phyloP scores from a whole-genome alignment of 2,888 invertebrate genomes.

The Eurois occulta region DNA sequence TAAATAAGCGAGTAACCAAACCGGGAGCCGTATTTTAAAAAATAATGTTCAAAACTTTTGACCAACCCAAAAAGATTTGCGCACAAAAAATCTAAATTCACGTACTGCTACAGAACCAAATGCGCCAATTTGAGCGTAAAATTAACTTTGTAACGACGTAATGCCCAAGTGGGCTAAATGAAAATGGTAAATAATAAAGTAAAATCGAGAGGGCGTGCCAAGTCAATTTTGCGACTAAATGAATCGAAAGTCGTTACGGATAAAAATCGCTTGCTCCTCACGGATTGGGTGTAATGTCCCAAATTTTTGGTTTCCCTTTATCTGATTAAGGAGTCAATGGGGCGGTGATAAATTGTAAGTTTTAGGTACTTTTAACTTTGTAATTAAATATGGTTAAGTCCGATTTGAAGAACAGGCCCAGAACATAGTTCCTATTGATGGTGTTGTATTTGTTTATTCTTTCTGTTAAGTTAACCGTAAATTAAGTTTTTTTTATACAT shows the following conservation, averaged over 20 bases:
- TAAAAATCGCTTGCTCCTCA: slow-evolving; percentile 65
- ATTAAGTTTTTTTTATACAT: no score
- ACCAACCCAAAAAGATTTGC: slow-evolving; percentile 57
- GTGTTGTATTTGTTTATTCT: no score
- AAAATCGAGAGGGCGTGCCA: slow-evolving; percentile 73
- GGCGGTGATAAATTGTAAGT: slow-evolving; percentile 51
- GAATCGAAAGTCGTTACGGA: slow-evolving; percentile 75
- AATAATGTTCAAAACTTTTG: slow-evolving; percentile 61
- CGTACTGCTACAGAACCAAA: slow-evolving; percentile 54
- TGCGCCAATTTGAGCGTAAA: slow-evolving; percentile 68
- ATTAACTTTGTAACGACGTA: slow-evolving; percentile 70
- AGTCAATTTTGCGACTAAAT: slow-evolving; percentile 77
- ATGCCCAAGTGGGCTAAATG: slow-evolving; percentile 73
- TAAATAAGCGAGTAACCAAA: slow-evolving; percentile 60
- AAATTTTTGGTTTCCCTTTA: slow-evolving; percentile 63
- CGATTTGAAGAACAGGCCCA: no score
- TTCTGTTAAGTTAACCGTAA: no score
- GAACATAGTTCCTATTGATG: no score
- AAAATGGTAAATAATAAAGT: slow-evolving; percentile 78
- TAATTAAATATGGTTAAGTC: no score
- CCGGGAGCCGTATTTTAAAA: slow-evolving; percentile 47
- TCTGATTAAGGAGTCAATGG: slow-evolving; percentile 65
- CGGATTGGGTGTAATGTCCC: slow-evolving; percentile 64
- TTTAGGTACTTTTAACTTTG: slow-evolving; percentile 28
- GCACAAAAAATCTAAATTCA: slow-evolving; percentile 56